phyloP scores from a whole-genome alignment of 2,888 invertebrate genomes.

The Pristionchus arcanus region DNA sequence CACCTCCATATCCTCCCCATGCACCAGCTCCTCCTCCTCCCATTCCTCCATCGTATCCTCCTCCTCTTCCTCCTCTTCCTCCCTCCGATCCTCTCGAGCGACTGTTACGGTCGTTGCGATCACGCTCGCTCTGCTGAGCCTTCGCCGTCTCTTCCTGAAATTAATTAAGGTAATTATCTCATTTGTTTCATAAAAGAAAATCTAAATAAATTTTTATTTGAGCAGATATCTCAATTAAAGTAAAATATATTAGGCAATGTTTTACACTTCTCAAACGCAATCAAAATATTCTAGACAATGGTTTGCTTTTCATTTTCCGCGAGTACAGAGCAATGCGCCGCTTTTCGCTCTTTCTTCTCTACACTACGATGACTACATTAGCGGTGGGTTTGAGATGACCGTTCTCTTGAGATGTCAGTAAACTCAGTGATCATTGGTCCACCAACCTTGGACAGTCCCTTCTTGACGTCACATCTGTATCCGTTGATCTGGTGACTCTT shows the following conservation, averaged over 20 bases:
- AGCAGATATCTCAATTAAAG: too few species aligned
- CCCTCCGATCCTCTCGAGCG: slow-evolving; percentile 58
- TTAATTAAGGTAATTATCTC: background rate
- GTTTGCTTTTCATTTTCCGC: too few species aligned
- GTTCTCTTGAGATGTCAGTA: too few species aligned
- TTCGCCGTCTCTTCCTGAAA: slow-evolving; percentile 69
- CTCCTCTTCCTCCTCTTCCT: slow-evolving; percentile 42
- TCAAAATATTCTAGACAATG: too few species aligned
- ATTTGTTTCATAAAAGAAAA: background rate
- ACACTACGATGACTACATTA: too few species aligned
- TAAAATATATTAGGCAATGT: too few species aligned
- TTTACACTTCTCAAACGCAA: too few species aligned
- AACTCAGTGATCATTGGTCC: too few species aligned
- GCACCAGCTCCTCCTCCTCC: slow-evolving; percentile 47
- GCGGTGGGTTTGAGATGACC: too few species aligned
- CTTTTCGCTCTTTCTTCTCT: too few species aligned
- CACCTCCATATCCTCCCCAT: slow-evolving; percentile 18
- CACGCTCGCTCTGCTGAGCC: slow-evolving; percentile 64
- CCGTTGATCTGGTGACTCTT: slow-evolving; percentile 72
- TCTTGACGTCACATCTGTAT: slow-evolving; percentile 76
- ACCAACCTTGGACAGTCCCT: slow-evolving; percentile 71
- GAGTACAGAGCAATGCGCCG: too few species aligned
- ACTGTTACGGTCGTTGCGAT: slow-evolving; percentile 62
- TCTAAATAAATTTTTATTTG: too few species aligned
- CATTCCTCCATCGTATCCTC: background rate